phyloP scores from a whole-genome alignment of 2,797 vertebrate species.

The Selene dorsalis region DNA sequence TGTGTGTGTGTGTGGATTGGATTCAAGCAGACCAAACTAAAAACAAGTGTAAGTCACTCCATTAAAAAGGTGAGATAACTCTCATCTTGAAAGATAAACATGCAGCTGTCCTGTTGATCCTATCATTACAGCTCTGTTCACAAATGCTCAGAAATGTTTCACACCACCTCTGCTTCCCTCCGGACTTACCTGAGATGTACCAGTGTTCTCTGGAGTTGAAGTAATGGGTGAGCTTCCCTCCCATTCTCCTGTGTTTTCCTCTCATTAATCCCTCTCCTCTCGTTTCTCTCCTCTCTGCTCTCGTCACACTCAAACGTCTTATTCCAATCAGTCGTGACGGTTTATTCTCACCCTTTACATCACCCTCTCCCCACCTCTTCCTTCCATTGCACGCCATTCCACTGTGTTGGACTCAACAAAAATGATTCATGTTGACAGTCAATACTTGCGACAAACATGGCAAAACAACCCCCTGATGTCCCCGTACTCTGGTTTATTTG shows the following conservation, averaged over 20 bases:
- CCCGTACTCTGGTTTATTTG: constrained; percentile 12
- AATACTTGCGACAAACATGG: constrained; percentile 27
- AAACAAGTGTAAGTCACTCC: background rate
- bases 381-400: background rate
- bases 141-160: background rate
- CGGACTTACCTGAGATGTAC: constrained; percentile 29
- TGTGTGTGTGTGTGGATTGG: no score
- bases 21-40: background rate
- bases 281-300: background rate
- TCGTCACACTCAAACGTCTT: background rate
- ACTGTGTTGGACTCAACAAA: constrained; percentile 6
- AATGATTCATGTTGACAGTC: constrained; percentile 41
- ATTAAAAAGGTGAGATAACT: background rate
- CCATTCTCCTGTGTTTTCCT: constrained; percentile 18
- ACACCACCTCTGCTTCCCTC: background rate
- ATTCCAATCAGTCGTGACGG: background rate
- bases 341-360: background rate
- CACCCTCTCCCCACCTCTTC: constrained; percentile 1
- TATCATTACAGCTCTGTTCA: background rate
- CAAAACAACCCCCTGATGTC: constrained; percentile 20
- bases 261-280: background rate
- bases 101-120: background rate
- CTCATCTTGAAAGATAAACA: background rate
- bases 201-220: constrained; percentile 27
- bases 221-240: constrained; percentile 28